Evolutionary conservation across 1,140 invertebrate species (phyloP).

Genomic region (Drosophila obscura): DNA sequence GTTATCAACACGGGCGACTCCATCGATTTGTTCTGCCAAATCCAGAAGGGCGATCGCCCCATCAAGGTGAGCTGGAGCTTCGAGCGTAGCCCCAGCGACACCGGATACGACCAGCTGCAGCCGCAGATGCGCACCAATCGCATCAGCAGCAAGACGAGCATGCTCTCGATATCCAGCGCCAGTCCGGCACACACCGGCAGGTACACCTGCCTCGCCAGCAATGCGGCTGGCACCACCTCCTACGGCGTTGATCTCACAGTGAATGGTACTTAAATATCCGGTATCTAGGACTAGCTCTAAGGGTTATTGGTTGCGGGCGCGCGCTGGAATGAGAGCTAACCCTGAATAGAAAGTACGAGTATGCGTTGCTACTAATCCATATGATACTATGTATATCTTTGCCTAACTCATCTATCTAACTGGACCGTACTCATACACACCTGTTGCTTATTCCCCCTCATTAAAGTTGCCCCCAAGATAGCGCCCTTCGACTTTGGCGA

Average conservation of each 20-base stretch:
- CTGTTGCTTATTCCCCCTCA: not conserved
- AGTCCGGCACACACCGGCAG: constrained; percentile 87
- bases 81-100: constrained; percentile 78
- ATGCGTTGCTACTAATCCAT: constrained; percentile 42
- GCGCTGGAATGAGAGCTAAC: constrained; percentile 85
- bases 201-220: constrained; percentile 90
- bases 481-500: constrained; percentile 88
- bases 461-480: constrained; percentile 87
- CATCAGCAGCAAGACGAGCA: constrained; percentile 88
- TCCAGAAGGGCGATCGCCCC: constrained; percentile 91
- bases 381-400: constrained; percentile 10
- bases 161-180: constrained; percentile 86
- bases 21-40: constrained; percentile 88
- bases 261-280: constrained; percentile 74
- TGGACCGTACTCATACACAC: constrained; percentile 2
- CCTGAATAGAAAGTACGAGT: not conserved
- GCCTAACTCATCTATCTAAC: constrained; percentile 22
- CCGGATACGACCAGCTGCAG: constrained; percentile 55
- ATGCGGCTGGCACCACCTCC: constrained; percentile 89
- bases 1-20: constrained; percentile 88
- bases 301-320: constrained; percentile 84
- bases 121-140: constrained; percentile 85
- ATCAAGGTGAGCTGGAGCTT: constrained; percentile 89
- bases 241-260: constrained; percentile 87
- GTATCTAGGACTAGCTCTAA: constrained; percentile 85